Conservation (phyloP, 2,888 invertebrate species). For the Frankliniella intonsa region DNA sequence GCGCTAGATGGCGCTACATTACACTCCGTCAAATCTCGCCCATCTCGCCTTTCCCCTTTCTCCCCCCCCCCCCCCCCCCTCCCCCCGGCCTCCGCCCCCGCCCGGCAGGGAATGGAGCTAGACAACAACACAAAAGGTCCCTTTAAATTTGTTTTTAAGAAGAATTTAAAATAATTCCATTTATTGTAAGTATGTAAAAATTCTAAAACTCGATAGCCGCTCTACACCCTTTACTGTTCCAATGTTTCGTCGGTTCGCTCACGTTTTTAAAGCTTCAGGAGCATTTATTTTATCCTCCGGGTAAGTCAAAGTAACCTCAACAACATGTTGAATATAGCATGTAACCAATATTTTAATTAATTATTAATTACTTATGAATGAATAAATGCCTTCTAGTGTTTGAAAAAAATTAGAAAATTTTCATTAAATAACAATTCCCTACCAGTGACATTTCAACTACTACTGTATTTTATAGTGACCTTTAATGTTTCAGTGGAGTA, state of each 20-base stretch:
- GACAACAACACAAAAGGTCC: constrained; percentile 68
- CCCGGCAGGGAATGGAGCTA: no score
- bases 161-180: background rate
- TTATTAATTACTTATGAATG: background rate
- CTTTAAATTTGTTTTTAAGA: constrained; percentile 82
- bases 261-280: background rate
- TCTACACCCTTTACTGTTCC: background rate
- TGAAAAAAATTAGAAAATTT: background rate
- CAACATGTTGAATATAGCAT: background rate
- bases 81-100: no score
- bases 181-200: background rate
- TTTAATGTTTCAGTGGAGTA: background rate
- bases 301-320: background rate
- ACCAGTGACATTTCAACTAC: no score
- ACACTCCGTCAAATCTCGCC: no score
- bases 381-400: background rate
- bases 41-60: no score
- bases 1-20: no score
- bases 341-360: background rate
- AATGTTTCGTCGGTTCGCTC: background rate
- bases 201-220: background rate
- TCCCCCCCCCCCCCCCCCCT: no score
- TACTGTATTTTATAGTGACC: background rate
- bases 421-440: no score
- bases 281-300: background rate